Conservation (phyloP, 1,140 invertebrate genomes). For the Chlorops oryzae region DNA sequence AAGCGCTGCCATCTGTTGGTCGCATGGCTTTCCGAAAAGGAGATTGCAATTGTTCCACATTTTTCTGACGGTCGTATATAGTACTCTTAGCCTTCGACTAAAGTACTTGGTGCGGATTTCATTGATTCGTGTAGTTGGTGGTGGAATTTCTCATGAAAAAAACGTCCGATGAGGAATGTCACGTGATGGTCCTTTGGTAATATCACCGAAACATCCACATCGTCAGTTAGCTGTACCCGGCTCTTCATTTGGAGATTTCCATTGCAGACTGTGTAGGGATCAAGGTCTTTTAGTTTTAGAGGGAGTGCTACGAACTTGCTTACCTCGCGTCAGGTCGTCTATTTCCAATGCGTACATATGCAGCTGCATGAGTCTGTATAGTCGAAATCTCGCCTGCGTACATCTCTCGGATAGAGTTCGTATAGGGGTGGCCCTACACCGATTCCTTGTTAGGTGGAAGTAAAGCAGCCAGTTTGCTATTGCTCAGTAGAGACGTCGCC, state of each 20-base stretch:
- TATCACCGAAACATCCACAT: not conserved
- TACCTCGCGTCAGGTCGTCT: not conserved
- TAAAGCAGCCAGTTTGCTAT: not conserved
- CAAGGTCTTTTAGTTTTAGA: not conserved
- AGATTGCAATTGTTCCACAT: slow-evolving; percentile 3
- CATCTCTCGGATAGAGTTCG: not conserved
- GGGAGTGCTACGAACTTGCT: not conserved
- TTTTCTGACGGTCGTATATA: not conserved
- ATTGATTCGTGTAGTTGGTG: no score
- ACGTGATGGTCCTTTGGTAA: slow-evolving; percentile 24
- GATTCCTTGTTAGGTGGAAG: not conserved
- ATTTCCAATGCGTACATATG: no score
- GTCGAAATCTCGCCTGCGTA: not conserved
- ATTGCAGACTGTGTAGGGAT: not conserved
- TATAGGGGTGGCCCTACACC: not conserved
- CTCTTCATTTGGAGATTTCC: not conserved
- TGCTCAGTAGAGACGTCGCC: not conserved
- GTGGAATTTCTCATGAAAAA: no score
- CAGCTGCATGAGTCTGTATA: no score
- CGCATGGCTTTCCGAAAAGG: not conserved
- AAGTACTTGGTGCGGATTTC: slow-evolving; percentile 1
- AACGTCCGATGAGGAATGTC: slow-evolving; percentile 15
- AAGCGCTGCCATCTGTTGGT: slow-evolving; percentile 3
- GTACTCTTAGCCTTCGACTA: not conserved
- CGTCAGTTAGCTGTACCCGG: not conserved